Evolutionary conservation across 2,113 vertebrate species (phyloP).

Genomic region (Danio rerio): DNA sequence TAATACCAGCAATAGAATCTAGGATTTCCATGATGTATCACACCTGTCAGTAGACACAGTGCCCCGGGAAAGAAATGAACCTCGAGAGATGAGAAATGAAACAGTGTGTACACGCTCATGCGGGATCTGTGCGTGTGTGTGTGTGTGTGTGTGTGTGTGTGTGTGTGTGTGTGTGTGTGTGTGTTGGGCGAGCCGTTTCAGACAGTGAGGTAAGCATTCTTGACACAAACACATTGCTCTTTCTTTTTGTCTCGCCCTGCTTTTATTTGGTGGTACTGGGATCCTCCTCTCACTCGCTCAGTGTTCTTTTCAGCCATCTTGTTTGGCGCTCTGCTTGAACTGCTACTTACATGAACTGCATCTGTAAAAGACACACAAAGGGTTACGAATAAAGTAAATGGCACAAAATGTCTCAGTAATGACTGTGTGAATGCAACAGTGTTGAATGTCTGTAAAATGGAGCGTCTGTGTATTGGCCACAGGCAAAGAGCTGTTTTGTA

Average conservation of each 20-base stretch:
- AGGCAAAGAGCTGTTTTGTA: background rate
- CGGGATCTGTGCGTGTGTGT: background rate
- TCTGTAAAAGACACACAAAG: slow-evolving; percentile 71
- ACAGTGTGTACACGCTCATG: background rate
- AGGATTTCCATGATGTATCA: background rate
- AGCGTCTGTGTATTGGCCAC: slow-evolving; percentile 8
- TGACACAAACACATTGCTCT: slow-evolving; percentile 50
- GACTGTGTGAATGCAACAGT: background rate
- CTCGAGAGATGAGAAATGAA: slow-evolving; percentile 9
- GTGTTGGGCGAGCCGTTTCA: slow-evolving; percentile 39
- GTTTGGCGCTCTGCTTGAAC: slow-evolving; percentile 72
- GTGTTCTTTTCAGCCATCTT: slow-evolving; percentile 57
- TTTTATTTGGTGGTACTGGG: slow-evolving; percentile 73
- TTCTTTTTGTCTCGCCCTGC: slow-evolving; percentile 16
- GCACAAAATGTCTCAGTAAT: background rate
- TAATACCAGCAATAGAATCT: slow-evolving; percentile 25
- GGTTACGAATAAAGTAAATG: background rate
- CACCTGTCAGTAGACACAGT: slow-evolving; percentile 19
- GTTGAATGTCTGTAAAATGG: background rate
- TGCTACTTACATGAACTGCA: slow-evolving; percentile 92
- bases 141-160: background rate
- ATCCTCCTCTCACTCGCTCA: slow-evolving; percentile 60
- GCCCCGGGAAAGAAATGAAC: slow-evolving; percentile 30
- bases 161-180: slow-evolving; percentile 23
- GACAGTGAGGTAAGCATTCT: slow-evolving; percentile 47